Base-by-base conservation (phyloP, 2,888 invertebrate species). In the Tenthredo mesomela region DNA sequence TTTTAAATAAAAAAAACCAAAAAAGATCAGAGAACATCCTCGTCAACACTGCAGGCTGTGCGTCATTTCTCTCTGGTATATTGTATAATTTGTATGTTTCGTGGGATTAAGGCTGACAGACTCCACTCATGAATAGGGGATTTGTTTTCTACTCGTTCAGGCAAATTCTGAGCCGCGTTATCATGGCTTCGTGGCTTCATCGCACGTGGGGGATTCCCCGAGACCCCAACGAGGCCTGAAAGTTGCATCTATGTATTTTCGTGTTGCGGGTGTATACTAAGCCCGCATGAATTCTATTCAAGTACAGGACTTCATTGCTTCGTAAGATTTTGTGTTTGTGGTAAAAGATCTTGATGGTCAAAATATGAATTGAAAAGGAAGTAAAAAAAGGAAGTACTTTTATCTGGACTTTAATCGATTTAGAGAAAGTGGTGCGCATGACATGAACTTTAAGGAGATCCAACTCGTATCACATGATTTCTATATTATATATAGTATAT, bases 71-170 rank as follows among this genome's bases (percentile, higher is more conserved):
- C 21, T 77, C 25, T 18, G 70, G 70, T 71, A 40, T 29, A 25
- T 73, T 77, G 50, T 83, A 83, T 83, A 83, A 83, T 83, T 83
- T 43, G 73, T 84, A 50, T 84, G 84, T 84, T 84, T 40, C 61
- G 21, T 61, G 73, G 71, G 54, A 73, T 73, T 84, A 73, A 73
- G 33, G 84, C 21, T 71, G 54, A 21, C 73, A 73, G 33, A 73
- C 84, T 84, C 84, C 54, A 37, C 84, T 54, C 40, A 50, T 84
- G 84, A 84, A 73, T 73, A 73, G 84, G 84, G 84, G 61, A 73
- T 84, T 50, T 40, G 37, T 84, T 73, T 84, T 73, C 40, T 65
- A 84, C 65, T 84, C 84, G 47, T 61, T 33, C 73, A 33, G n/a
- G 84, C 40, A 71, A 61, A 73, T 54, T 43, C 71, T 40, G 84